phyloP scores from a whole-genome alignment of 2,113 vertebrate species.

The Rhinolophus sinicus region DNA sequence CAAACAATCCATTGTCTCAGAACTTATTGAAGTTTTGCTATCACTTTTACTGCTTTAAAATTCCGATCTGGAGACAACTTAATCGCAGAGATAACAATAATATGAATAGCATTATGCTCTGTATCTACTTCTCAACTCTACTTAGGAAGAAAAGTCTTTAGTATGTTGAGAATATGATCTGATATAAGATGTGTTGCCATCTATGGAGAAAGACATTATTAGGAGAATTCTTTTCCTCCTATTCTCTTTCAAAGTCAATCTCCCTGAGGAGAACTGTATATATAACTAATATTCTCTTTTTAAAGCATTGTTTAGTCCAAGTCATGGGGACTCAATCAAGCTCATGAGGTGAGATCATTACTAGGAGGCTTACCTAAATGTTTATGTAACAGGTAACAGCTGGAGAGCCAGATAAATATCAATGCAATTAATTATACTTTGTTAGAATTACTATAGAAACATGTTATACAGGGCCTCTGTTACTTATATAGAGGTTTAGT shows the following conservation, averaged over 20 bases:
- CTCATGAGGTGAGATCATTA: neutral
- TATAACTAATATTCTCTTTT: neutral
- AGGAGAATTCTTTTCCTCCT: neutral
- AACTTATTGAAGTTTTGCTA: conserved; percentile 79
- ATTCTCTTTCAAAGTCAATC: neutral
- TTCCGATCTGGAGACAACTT: conserved; percentile 84
- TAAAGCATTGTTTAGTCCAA: conserved; percentile 23
- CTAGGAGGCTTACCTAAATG: neutral
- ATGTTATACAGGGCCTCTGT: neutral
- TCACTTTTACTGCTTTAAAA: conserved; percentile 82
- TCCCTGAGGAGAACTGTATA: neutral
- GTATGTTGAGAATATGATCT: neutral
- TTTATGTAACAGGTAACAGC: conserved; percentile 14
- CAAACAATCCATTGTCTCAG: conserved; percentile 79
- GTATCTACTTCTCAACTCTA: conserved; percentile 70
- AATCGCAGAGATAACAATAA: conserved; percentile 84
- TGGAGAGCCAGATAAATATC: neutral
- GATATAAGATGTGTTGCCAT: neutral
- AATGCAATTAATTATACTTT: conserved; percentile 43
- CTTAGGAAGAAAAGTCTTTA: conserved; percentile 74
- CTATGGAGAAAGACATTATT: neutral
- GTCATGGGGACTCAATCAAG: neutral
- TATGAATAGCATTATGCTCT: conserved; percentile 80
- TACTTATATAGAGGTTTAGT: neutral
- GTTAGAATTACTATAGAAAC: neutral